Evolutionary conservation across 2,888 invertebrate genomes (phyloP), one percentile per base, ranked within the genome.

Genomic region (Dione juno): DNA sequence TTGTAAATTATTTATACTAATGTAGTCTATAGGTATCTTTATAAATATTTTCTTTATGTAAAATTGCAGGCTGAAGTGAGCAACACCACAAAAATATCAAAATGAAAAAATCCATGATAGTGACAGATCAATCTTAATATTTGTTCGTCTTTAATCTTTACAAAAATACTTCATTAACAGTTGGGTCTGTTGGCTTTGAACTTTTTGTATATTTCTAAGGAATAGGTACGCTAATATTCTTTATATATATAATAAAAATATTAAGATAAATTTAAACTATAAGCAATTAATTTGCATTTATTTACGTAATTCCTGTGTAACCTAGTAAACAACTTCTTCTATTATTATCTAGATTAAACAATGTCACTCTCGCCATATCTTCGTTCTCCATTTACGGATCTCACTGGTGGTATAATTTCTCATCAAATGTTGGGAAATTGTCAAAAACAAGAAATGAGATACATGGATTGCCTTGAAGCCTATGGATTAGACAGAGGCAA

Each of bases 381-480:
- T 2, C 95, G 95, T 63, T 93, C 94, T 8, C 96, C 97, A 0
- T 92, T 96, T 54, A 96, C 96, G 7, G 97, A 97, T 84, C 80
- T 96, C 65, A 95, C 95, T 45, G 95, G 95, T 74, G 92, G 94
- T 21, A 66, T 96, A 70, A 80, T 95, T 37, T 96, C 94, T 72
- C 95, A 95, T 77, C 96, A 96, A 83, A 88, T 94, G 80, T 88
- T 94, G 79, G 95, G 95, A 28, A 83, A 86, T 35, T 97, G 97
- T 81, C 95, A 94, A 45, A 92, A 94, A 70, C 88, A 96, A 77
- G 97, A 97, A 88, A 89, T 95, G 82, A 93, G 94, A 41, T 94
- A 95, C 80, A 94, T 96, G 89, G 96, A 97, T 76, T 97, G 97
- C 80, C 81, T 97, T 61, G 97, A 97, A 81, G 97, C 97, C 3